Conservation (phyloP, 2,113 vertebrate species). For the Noctilio leporinus region DNA sequence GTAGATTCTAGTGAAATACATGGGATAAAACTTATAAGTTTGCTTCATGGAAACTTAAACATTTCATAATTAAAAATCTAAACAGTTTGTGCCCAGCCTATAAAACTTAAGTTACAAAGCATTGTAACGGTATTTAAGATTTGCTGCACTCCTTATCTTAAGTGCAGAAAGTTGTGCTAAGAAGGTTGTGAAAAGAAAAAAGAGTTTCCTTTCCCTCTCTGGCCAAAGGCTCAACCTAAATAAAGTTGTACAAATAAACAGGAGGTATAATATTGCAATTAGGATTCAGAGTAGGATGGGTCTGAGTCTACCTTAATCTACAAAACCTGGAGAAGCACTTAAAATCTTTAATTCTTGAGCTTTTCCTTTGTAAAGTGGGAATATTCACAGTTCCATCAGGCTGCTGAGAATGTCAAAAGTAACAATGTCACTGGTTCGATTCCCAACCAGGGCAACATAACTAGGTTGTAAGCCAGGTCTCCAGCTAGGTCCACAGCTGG, state of each 20-base stretch:
- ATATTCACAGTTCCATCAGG: neutral
- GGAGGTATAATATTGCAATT: neutral
- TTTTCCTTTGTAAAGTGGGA: neutral
- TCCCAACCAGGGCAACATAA: no score
- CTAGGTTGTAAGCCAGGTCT: no score
- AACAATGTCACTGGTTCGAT: no score
- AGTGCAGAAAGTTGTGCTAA: neutral
- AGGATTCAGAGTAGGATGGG: neutral
- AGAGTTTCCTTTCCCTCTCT: neutral
- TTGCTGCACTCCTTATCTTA: neutral
- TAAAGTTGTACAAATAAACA: neutral
- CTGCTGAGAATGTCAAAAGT: neutral
- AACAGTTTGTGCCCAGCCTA: neutral
- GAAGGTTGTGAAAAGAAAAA: neutral
- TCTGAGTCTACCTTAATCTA: neutral
- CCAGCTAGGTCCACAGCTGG: no score
- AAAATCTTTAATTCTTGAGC: neutral
- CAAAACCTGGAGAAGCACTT: neutral
- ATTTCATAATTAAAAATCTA: neutral
- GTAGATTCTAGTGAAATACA: neutral
- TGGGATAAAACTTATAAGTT: neutral
- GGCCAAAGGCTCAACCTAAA: neutral
- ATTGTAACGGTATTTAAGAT: neutral
- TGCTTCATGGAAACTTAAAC: neutral
- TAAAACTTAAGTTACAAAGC: neutral